Conservation (phyloP, 2,797 vertebrate species). For the Melopsittacus undulatus region DNA sequence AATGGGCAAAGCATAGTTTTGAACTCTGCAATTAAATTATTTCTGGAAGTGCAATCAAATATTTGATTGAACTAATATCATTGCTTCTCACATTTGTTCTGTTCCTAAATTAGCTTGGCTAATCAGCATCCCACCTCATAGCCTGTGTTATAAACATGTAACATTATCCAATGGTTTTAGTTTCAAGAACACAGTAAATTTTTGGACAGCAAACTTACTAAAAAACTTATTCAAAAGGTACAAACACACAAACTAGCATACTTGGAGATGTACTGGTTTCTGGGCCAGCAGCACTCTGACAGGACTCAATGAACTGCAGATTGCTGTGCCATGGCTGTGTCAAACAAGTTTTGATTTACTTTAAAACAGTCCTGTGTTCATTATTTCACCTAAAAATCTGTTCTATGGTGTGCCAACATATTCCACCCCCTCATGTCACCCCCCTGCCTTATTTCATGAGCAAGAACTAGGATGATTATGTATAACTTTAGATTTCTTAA, state of each 20-base stretch:
- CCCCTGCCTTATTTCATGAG: not conserved
- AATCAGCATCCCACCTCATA: constrained; percentile 2
- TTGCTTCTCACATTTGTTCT: not conserved
- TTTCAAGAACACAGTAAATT: not conserved
- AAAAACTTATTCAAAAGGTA: not conserved
- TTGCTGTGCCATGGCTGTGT: not conserved
- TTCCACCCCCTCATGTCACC: not conserved
- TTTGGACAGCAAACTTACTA: not conserved
- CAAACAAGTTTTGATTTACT: not conserved
- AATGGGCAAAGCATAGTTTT: not conserved
- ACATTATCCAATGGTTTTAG: not conserved
- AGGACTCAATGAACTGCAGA: not conserved
- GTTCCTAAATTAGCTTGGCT: constrained; percentile 32
- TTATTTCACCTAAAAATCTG: not conserved
- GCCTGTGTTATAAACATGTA: not conserved
- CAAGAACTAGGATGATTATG: not conserved
- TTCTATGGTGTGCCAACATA: not conserved
- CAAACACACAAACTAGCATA: not conserved
- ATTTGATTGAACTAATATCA: not conserved
- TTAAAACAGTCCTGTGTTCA: not conserved
- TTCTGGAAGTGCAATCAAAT: not conserved
- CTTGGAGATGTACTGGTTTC: not conserved
- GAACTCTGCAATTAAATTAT: not conserved
- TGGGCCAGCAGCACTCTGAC: not conserved
- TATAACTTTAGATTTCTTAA: not conserved